These are phyloP conservation scores for Athalia cordata DNA, from an alignment of 2,888 invertebrate species.

Conservation along the genomic window DNA sequence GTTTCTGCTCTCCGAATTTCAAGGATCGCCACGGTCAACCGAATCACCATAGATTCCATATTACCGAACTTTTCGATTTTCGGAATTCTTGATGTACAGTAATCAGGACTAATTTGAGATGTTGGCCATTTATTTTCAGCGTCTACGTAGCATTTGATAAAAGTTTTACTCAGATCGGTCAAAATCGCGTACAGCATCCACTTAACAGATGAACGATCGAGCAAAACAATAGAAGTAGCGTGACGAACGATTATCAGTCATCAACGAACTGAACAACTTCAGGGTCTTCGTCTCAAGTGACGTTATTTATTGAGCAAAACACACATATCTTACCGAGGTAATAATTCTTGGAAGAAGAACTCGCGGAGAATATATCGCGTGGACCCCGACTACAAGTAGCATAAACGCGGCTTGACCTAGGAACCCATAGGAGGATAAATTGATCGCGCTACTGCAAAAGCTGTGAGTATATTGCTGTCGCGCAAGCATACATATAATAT, in stretches of 20 bases:
- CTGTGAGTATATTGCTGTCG: conserved; percentile 15
- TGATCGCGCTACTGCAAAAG: conserved; percentile 16
- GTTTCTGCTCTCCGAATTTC: conserved; percentile 15
- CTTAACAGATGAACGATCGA: conserved; percentile 25
- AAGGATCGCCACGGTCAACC: conserved; percentile 44
- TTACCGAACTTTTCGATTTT: background rate
- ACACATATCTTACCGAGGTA: background rate
- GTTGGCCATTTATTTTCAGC: too few species aligned
- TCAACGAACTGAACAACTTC: conserved; percentile 17
- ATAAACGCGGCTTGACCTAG: conserved; percentile 13
- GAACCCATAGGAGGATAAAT: conserved; percentile 8
- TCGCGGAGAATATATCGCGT: background rate
- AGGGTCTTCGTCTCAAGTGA: background rate
- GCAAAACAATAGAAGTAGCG: conserved; percentile 14
- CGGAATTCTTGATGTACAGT: too few species aligned
- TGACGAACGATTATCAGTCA: background rate
- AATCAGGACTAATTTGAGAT: too few species aligned
- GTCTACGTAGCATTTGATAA: background rate
- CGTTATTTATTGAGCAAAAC: conserved; percentile 20
- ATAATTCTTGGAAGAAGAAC: conserved; percentile 19
- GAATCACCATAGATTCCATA: conserved; percentile 46
- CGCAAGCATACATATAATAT: background rate
- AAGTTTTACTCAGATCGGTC: background rate
- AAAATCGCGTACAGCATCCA: background rate
- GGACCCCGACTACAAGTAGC: too few species aligned